Evolutionary conservation across 2,888 invertebrate genomes (phyloP), one percentile per base, ranked within the genome.

Genomic region (Hirtodrosophila cameraria): DNA sequence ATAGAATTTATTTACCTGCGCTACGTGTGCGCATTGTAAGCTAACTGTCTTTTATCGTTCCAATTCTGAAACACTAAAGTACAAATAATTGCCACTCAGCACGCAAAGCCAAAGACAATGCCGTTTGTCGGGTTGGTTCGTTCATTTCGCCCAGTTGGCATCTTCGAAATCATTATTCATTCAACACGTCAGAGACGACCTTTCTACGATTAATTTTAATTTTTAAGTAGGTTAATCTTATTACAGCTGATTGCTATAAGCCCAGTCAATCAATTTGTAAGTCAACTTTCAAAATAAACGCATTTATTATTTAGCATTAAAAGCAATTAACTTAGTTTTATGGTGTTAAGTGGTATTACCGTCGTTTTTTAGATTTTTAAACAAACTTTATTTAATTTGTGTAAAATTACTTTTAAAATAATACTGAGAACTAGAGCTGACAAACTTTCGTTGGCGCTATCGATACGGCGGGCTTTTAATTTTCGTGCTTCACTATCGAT

Each of bases 51-150:
- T 62, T 63, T 48, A 55, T 60, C 41, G 11, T 60, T 55, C 73
- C 61, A 60, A 62, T 80, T 58, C 43, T 62, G 43, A 53, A 18
- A 36, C 55, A 28, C 35, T 41, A 38, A 23, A 23, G 11, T 52
- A 46, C 8, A 70, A 74, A 62, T 84, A 87, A 87, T 84, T 82
- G 66, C 67, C 57, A 41, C 35, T 43, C 35, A 30, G 42, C 87
- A 84, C 87, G 87, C 87, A 75, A 80, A 59, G 55, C 23, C 30
- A 64, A 54, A 55, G 25, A 54, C 53, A 62, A 25, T 59, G 31
- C 23, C 39, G n/a, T 43, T 38, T n/a, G n/a, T n/a, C n/a, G n/a
- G n/a, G n/a, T n/a, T n/a, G 13, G 16, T 30, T 30, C 42, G 30
- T 18, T 28, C 49, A 13, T 16, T 39, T 46, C 8, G 35, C 28